Percentiles rank a stretch among this genome's conserved stretches.
Evolutionary conservation across 2,797 vertebrate species (phyloP).

Genomic region (Danio kyathit): DNA sequence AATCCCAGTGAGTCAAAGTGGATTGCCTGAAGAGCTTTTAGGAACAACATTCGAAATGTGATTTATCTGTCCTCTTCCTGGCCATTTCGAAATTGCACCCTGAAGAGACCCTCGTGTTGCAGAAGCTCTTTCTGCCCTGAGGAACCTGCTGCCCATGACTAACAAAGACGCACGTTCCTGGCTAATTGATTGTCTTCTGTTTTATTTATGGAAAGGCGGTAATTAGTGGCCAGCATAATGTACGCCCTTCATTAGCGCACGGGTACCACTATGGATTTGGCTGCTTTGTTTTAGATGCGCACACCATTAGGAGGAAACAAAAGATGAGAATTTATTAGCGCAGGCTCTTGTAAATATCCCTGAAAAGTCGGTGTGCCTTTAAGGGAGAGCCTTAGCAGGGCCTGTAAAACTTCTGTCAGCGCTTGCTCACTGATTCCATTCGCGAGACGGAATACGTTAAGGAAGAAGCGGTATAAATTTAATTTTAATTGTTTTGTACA

Average conservation of each 20-base stretch:
- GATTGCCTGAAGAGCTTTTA: constrained; percentile 71
- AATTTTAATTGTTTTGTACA: constrained; percentile 99
- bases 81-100: constrained; percentile 72
- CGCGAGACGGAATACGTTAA: constrained; percentile 94
- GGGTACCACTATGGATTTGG: constrained; percentile 82
- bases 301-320: constrained; percentile 85
- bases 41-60: constrained; percentile 71
- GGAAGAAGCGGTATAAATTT: constrained; percentile 97
- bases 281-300: constrained; percentile 84
- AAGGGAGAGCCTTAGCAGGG: constrained; percentile 82
- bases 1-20: constrained; percentile 69
- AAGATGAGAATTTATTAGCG: constrained; percentile 83
- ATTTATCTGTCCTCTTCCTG: constrained; percentile 74
- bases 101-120: constrained; percentile 71
- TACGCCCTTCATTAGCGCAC: constrained; percentile 87
- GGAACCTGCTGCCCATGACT: constrained; percentile 77
- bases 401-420: constrained; percentile 93
- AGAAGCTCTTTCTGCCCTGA: constrained; percentile 70
- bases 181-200: constrained; percentile 87
- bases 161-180: constrained; percentile 78
- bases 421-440: constrained; percentile 96
- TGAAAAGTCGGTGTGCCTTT: constrained; percentile 82
- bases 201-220: constrained; percentile 85
- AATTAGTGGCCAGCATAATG: constrained; percentile 87
- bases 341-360: constrained; percentile 81